Percentiles rank a stretch among this genome's conserved stretches.
phyloP scores from a whole-genome alignment of 2,797 vertebrate genomes.

The Pelochelys cantorii region DNA sequence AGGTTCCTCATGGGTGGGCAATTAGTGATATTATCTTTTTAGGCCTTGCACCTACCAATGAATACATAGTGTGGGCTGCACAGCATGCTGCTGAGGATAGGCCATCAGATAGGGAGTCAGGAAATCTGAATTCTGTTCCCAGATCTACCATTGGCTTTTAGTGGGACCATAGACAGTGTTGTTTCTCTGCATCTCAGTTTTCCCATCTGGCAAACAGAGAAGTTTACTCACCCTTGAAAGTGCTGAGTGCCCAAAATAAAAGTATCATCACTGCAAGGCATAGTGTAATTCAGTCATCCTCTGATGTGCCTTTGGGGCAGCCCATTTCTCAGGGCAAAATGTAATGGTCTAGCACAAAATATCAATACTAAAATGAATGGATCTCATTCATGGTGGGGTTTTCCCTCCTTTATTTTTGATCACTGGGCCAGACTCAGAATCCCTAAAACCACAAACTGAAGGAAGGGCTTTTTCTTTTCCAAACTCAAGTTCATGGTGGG shows the following conservation, averaged over 20 bases:
- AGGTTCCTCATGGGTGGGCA: neutral
- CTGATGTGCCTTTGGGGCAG: too few relatives aligned
- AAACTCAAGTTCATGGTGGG: neutral
- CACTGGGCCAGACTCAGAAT: neutral
- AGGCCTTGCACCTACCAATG: neutral
- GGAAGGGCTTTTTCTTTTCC: neutral
- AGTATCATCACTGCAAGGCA: neutral
- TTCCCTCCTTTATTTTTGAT: neutral
- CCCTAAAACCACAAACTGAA: neutral
- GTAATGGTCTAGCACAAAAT: neutral
- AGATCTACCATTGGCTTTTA: neutral
- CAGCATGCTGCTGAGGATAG: neutral
- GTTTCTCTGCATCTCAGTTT: neutral
- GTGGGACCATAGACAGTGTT: neutral
- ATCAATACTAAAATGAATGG: neutral
- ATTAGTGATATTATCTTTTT: neutral
- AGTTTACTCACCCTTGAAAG: neutral
- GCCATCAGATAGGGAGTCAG: neutral
- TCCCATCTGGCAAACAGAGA: neutral
- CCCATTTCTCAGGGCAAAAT: neutral
- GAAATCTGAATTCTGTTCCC: neutral
- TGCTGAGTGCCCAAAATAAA: neutral
- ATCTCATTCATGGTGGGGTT: neutral
- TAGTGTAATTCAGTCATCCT: too few relatives aligned
- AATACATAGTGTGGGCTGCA: neutral